Conservation (phyloP, 2,113 vertebrate genomes). For the Hepsetus odoe region DNA sequence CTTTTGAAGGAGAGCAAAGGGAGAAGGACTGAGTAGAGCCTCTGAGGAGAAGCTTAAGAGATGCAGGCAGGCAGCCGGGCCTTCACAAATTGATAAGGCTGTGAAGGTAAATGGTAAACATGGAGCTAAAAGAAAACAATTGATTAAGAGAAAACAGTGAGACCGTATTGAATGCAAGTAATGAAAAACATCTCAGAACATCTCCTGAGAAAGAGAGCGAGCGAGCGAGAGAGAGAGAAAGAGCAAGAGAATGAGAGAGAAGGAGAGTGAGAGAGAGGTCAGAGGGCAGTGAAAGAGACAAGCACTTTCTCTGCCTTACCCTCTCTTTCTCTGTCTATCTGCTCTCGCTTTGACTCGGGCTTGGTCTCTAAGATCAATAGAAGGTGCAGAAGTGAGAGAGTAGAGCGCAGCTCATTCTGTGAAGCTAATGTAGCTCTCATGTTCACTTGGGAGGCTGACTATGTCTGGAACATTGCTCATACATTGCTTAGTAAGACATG, state of each 20-base stretch:
- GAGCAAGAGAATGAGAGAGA: too few species aligned
- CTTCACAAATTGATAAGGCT: background rate
- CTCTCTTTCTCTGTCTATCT: background rate
- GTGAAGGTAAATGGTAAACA: conserved; percentile 22
- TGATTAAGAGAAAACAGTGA: conserved; percentile 23
- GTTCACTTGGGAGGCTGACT: background rate
- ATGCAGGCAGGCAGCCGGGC: background rate
- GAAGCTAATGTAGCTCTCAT: background rate
- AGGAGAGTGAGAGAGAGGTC: too few species aligned
- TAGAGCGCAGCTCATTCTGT: background rate
- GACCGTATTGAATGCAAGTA: conserved; percentile 24
- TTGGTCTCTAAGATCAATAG: conserved; percentile 1
- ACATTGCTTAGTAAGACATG: background rate
- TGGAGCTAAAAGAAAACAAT: background rate
- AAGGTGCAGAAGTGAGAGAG: background rate
- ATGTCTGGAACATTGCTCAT: background rate
- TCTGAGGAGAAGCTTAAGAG: conserved; percentile 15
- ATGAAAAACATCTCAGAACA: conserved; percentile 20
- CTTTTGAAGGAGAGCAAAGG: conserved; percentile 19
- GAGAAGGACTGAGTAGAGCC: background rate
- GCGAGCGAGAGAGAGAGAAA: too few species aligned
- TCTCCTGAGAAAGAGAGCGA: background rate
- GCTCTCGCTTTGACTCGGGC: background rate
- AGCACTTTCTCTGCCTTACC: background rate
- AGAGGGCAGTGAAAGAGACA: conserved; percentile 4